A percentile compares a stretch with the other conserved stretches of the same genome.
phyloP scores from a whole-genome alignment of 2,888 invertebrate species.

The Capitulum mitella region DNA sequence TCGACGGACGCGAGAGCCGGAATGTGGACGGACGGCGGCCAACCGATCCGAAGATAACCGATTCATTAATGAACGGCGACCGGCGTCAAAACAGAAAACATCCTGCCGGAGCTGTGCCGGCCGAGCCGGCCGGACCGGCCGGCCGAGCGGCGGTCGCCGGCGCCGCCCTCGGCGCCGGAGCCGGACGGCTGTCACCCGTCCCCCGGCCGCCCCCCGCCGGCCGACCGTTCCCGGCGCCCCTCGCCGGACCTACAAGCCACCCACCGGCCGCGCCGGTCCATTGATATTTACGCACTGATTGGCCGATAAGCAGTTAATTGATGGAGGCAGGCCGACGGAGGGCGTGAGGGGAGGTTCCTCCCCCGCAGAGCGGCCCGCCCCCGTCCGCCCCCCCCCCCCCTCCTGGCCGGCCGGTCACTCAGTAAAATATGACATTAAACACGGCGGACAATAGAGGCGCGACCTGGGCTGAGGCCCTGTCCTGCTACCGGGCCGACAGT shows the following conservation, averaged over 20 bases:
- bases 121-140: too few species aligned
- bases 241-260: background rate
- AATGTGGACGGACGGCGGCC: background rate
- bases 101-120: too few species aligned
- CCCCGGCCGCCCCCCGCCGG: background rate
- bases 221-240: background rate
- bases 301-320: constrained; percentile 20
- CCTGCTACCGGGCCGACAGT: background rate
- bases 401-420: background rate
- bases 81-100: constrained; percentile 24
- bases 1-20: background rate
- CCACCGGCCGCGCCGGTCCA: constrained; percentile 11
- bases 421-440: constrained; percentile 22
- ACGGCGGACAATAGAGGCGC: background rate
- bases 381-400: background rate
- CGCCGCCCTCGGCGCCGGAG: background rate
- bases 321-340: background rate
- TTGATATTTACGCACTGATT: constrained; percentile 25
- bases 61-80: constrained; percentile 12
- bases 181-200: background rate
- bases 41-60: constrained; percentile 6
- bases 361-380: background rate
- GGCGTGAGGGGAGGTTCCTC: background rate
- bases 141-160: background rate
- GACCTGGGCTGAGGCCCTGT: background rate